These are phyloP conservation scores for Cryptomyrus ogoouensis DNA, from an alignment of 2,113 vertebrate genomes.

Conservation along the genomic window DNA sequence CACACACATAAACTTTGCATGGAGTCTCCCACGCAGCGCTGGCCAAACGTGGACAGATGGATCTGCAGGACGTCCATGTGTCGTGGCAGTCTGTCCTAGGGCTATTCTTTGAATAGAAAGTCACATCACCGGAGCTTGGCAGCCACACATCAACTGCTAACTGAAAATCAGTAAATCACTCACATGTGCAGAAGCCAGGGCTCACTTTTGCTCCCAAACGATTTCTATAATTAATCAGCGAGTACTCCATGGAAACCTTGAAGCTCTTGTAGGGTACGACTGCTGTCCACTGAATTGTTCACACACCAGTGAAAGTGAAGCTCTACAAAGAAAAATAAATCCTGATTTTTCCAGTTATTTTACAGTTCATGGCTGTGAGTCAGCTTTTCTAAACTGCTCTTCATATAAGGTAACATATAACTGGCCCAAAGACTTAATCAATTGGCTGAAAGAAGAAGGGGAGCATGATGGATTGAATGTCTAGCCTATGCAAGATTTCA, in stretches of 20 bases:
- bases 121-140: not conserved
- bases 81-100: not conserved
- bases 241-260: not conserved
- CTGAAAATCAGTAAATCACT: not conserved
- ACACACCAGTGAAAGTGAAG: not conserved
- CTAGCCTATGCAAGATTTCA: not conserved
- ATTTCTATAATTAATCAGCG: not conserved
- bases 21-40: not conserved
- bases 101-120: not conserved
- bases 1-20: not conserved
- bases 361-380: not conserved
- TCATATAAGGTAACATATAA: not conserved
- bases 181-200: not conserved
- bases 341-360: not conserved
- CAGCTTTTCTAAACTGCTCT: not conserved
- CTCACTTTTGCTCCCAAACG: not conserved
- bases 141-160: not conserved
- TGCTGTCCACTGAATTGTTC: slow-evolving; percentile 1
- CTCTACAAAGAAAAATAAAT: not conserved
- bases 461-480: not conserved
- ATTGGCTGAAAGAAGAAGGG: not conserved
- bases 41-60: not conserved
- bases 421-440: not conserved
- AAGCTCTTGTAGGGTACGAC: not conserved
- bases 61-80: not conserved